A percentile compares a stretch with the other conserved stretches of the same genome.
Conservation (phyloP, 1,140 invertebrate species). For the Neocloeon triangulifer region DNA sequence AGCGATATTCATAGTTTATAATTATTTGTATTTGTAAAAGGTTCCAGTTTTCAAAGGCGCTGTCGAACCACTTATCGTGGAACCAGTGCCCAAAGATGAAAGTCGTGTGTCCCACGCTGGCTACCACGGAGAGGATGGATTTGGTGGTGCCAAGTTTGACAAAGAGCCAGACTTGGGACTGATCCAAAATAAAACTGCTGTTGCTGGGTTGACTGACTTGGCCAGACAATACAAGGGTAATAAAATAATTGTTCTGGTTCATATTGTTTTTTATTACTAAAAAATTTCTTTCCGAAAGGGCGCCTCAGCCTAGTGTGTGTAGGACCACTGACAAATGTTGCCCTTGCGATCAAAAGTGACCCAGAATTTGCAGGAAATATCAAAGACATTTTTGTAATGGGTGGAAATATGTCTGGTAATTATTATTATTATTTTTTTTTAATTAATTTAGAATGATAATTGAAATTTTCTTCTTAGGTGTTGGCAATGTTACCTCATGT, state of each 20-base stretch:
- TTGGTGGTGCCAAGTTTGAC: constrained; percentile 25
- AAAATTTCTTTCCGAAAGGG: no score
- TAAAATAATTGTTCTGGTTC: no score
- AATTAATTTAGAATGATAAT: constrained; percentile 2
- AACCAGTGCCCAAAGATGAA: no score
- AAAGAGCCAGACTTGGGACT: constrained; percentile 7
- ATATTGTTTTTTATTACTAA: no score
- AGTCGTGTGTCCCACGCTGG: constrained; percentile 8
- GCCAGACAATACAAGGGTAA: neutral
- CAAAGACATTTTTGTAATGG: constrained; percentile 46
- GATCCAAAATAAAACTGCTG: constrained; percentile 17
- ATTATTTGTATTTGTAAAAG: constrained; percentile 19
- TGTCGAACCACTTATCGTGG: constrained; percentile 22
- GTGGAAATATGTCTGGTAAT: constrained; percentile 43
- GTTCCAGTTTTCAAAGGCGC: constrained; percentile 40
- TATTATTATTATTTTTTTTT: neutral
- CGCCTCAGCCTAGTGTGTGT: constrained; percentile 35
- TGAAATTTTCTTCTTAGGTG: no score
- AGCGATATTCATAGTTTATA: neutral
- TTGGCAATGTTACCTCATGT: constrained; percentile 37
- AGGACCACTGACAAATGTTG: constrained; percentile 55
- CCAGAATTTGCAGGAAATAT: constrained; percentile 31
- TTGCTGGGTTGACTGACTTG: constrained; percentile 18
- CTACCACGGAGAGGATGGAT: constrained; percentile 38
- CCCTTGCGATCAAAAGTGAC: constrained; percentile 41